phyloP scores from a whole-genome alignment of 2,797 vertebrate species.

The Eospalax fontanierii region DNA sequence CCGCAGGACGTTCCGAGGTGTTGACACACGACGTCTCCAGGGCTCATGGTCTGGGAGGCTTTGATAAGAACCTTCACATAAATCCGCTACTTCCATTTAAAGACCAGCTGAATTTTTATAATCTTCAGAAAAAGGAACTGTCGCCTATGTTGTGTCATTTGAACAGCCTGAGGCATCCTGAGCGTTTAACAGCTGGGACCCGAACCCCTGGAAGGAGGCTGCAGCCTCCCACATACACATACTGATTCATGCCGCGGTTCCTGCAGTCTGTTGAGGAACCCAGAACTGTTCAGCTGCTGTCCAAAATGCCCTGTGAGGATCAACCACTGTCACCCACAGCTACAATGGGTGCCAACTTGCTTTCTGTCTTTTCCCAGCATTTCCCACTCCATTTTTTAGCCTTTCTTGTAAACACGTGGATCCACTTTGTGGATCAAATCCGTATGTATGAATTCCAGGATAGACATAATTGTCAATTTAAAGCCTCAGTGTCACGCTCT shows the following conservation, averaged over 20 bases:
- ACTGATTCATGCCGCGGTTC: not conserved
- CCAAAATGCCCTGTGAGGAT: not conserved
- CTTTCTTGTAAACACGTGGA: conserved; percentile 1
- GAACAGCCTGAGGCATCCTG: conserved; percentile 46
- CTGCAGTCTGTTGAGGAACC: not conserved
- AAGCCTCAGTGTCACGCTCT: not conserved
- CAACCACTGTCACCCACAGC: conserved; percentile 6
- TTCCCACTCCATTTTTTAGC: conserved; percentile 12
- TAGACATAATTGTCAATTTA: not conserved
- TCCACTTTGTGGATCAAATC: not conserved
- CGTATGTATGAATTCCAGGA: conserved; percentile 30
- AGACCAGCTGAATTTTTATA: conserved; percentile 16
- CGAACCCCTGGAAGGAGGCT: not conserved
- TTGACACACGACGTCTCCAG: not conserved
- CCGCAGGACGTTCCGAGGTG: not conserved
- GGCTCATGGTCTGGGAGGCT: not conserved
- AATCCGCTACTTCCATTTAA: conserved; percentile 66
- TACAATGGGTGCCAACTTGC: not conserved
- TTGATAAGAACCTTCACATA: conserved; percentile 59
- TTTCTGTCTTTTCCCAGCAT: conserved; percentile 34
- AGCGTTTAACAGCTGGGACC: conserved; percentile 43
- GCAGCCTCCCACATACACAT: not conserved
- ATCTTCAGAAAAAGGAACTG: conserved; percentile 5
- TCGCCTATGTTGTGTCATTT: conserved; percentile 32
- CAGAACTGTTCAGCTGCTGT: not conserved